Evolutionary conservation across 2,888 invertebrate genomes (phyloP).

Genomic region (Eupithecia subumbrata): DNA sequence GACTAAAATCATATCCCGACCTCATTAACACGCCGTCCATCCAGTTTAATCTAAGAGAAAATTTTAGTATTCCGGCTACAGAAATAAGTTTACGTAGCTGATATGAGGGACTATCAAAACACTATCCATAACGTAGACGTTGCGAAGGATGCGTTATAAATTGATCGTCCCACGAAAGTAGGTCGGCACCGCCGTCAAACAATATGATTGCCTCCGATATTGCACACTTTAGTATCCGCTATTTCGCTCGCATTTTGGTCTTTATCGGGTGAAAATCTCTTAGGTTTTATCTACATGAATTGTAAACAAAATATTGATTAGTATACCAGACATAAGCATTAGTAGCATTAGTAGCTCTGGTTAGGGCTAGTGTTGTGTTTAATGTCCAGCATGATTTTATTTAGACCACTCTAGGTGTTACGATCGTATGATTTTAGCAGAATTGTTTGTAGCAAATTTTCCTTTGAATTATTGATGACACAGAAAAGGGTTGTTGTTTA

Average conservation of each 20-base stretch:
- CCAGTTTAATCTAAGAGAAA: neutral
- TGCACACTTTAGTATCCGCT: conserved; percentile 8
- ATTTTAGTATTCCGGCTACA: neutral
- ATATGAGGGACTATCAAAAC: neutral
- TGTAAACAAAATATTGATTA: neutral
- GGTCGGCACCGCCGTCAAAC: conserved; percentile 24
- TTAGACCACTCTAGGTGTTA: neutral
- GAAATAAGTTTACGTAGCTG: neutral
- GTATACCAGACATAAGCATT: neutral
- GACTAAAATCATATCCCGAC: no score
- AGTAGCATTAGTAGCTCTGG: neutral
- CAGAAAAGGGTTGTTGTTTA: neutral
- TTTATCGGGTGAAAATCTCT: neutral
- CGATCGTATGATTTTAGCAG: neutral
- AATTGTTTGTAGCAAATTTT: neutral
- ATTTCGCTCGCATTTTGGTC: neutral
- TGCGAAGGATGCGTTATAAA: conserved; percentile 14
- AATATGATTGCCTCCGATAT: conserved; percentile 24
- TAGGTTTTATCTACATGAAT: neutral
- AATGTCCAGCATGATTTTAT: neutral
- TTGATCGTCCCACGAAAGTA: conserved; percentile 27
- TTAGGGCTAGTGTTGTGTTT: neutral
- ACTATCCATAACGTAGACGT: neutral
- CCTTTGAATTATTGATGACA: neutral
- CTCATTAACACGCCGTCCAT: no score